These are phyloP conservation scores for Neodiprion virginianus DNA, from an alignment of 1,140 invertebrate genomes.

Conservation along the genomic window DNA sequence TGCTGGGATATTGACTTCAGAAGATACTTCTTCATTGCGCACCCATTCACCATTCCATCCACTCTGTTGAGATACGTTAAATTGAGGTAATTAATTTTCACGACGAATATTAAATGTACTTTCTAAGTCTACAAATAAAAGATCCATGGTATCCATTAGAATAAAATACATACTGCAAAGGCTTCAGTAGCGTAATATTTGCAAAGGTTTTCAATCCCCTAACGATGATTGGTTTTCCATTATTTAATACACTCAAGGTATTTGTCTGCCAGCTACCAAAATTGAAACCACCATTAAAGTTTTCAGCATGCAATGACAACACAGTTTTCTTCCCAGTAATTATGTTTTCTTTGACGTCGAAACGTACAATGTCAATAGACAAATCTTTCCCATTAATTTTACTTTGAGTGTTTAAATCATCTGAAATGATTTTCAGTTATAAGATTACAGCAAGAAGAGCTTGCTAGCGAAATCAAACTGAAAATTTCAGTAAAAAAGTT, in stretches of 20 bases:
- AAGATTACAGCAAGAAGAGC: not conserved
- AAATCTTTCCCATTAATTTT: constrained; percentile 46
- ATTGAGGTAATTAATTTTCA: not conserved
- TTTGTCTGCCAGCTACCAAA: constrained; percentile 34
- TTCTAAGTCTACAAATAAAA: not conserved
- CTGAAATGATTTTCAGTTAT: constrained; percentile 23
- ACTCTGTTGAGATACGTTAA: constrained; percentile 26
- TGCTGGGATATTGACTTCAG: constrained; percentile 36
- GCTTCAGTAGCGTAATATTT: constrained; percentile 26
- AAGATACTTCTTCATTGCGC: constrained; percentile 29
- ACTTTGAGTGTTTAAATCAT: constrained; percentile 25
- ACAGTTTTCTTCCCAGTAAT: constrained; percentile 41
- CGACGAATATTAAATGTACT: not conserved
- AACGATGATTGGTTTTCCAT: constrained; percentile 22
- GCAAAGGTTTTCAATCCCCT: constrained; percentile 42
- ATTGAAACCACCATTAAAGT: constrained; percentile 37
- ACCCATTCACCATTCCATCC: constrained; percentile 32
- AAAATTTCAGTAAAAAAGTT: constrained; percentile 10
- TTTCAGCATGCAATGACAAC: constrained; percentile 23
- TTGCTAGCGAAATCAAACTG: not conserved
- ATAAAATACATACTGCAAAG: constrained; percentile 31
- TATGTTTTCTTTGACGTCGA: constrained; percentile 32
- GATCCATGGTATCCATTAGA: too few relatives aligned
- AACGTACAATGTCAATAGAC: constrained; percentile 38
- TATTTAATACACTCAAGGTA: constrained; percentile 29